phyloP scores from a whole-genome alignment of 2,797 vertebrate genomes.

The Morus bassanus region DNA sequence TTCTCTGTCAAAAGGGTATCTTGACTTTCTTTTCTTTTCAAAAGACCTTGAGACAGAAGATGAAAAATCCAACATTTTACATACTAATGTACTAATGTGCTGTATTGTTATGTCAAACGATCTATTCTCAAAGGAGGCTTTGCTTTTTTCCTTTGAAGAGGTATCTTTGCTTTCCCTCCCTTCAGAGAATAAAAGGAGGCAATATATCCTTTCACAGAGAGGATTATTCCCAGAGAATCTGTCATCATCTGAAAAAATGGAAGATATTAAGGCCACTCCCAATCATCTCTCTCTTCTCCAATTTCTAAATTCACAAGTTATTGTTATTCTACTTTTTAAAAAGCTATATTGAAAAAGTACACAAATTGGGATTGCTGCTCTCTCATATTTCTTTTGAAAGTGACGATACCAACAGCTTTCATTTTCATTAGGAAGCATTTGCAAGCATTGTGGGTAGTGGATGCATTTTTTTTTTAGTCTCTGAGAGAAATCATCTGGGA shows the following conservation, averaged over 20 bases:
- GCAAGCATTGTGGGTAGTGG: neutral
- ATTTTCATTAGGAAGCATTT: neutral
- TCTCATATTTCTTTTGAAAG: neutral
- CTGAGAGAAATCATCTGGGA: neutral
- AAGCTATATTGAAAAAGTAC: neutral
- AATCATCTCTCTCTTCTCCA: neutral
- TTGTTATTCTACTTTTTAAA: neutral
- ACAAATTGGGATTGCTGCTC: neutral
- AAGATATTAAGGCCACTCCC: neutral
- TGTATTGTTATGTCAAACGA: neutral
- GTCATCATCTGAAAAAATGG: neutral
- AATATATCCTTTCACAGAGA: neutral
- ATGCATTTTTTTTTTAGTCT: neutral
- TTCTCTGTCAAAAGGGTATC: neutral
- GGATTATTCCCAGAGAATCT: neutral
- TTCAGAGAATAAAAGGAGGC: constrained; percentile 3
- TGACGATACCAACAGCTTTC: neutral
- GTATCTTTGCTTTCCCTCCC: neutral
- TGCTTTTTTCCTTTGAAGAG: constrained; percentile 11
- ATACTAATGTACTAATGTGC: neutral
- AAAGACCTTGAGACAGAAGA: constrained; percentile 11
- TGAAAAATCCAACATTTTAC: constrained; percentile 17
- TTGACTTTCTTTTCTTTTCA: neutral
- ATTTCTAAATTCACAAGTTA: neutral
- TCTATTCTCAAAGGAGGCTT: neutral